Evolutionary conservation across 2,113 vertebrate genomes (phyloP).

Genomic region (Jacana jacana): DNA sequence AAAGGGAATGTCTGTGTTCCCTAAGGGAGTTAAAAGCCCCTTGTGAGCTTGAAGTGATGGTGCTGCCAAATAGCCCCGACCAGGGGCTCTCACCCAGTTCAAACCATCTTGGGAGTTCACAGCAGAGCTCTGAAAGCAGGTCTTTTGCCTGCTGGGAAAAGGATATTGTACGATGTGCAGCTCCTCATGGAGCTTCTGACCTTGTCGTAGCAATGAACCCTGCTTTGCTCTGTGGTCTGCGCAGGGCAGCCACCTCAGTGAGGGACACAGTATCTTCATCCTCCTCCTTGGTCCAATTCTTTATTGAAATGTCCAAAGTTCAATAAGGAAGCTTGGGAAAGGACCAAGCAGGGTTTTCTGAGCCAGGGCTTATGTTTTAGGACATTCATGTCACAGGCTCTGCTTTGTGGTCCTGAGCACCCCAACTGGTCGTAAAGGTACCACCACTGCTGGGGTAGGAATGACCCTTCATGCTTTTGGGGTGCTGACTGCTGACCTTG

Average conservation of each 20-base stretch:
- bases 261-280: neutral
- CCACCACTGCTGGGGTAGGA: neutral
- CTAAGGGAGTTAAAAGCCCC: neutral
- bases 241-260: neutral
- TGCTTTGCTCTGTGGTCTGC: neutral
- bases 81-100: accelerated
- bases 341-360: neutral
- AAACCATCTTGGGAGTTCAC: neutral
- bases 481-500: accelerated
- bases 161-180: accelerated
- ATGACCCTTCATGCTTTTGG: neutral
- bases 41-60: neutral
- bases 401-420: neutral
- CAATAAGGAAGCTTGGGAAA: neutral
- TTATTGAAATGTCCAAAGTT: neutral
- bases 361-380: neutral
- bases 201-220: neutral
- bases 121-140: neutral
- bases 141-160: neutral
- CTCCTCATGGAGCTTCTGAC: neutral
- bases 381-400: neutral
- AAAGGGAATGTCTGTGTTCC: neutral
- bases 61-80: neutral
- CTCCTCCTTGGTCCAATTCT: neutral
- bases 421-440: neutral